phyloP scores from a whole-genome alignment of 2,888 invertebrate species.

The Cerceris rybyensis region DNA sequence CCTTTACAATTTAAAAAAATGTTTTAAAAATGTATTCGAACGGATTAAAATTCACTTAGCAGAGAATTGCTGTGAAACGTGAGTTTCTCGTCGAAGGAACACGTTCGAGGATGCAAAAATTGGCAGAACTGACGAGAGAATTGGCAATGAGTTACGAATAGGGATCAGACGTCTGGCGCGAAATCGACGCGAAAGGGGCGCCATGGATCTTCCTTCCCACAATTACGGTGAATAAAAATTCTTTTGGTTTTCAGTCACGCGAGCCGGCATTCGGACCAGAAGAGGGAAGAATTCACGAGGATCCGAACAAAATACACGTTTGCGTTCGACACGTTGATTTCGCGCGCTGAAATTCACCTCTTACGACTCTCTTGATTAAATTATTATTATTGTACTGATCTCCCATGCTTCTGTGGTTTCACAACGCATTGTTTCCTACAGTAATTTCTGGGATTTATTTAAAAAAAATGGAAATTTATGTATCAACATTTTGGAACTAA shows the following conservation, averaged over 20 bases:
- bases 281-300: constrained; percentile 51
- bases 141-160: constrained; percentile 54
- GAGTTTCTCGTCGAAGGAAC: background rate
- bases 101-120: constrained; percentile 12
- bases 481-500: too few species aligned
- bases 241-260: constrained; percentile 74
- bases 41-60: too few species aligned
- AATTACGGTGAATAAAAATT: constrained; percentile 70
- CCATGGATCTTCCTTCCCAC: constrained; percentile 70
- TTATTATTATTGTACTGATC: too few species aligned
- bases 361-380: background rate
- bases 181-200: constrained; percentile 64
- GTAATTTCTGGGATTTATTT: too few species aligned
- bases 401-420: too few species aligned
- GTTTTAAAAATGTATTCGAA: too few species aligned
- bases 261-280: constrained; percentile 59
- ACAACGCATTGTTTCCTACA: too few species aligned
- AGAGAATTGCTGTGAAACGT: background rate
- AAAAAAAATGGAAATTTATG: too few species aligned
- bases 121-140: constrained; percentile 38
- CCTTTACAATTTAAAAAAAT: too few species aligned
- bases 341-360: background rate
- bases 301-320: constrained; percentile 25
- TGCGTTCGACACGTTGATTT: constrained; percentile 10
- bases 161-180: constrained; percentile 60